Percentiles rank a stretch among this genome's conserved stretches.
Evolutionary conservation across 2,888 invertebrate species (phyloP).

Genomic region (Hypomecis punctinalis): DNA sequence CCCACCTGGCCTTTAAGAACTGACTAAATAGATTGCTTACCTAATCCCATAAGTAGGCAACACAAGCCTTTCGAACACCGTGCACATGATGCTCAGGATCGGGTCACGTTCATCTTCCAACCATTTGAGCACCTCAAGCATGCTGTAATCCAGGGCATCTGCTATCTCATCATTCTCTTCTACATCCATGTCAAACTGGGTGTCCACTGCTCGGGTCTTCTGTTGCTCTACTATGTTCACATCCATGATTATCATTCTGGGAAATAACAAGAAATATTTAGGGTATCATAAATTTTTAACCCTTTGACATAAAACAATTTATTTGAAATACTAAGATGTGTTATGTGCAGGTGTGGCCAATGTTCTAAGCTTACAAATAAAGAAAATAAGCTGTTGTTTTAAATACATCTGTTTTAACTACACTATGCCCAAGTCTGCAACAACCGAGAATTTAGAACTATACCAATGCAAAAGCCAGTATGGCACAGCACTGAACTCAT

Average conservation of each 20-base stretch:
- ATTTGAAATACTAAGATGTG: too few species aligned
- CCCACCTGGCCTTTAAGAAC: too few species aligned
- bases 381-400: too few species aligned
- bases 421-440: too few species aligned
- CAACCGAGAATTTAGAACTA: too few species aligned
- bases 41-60: slow-evolving; percentile 92
- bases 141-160: slow-evolving; percentile 89
- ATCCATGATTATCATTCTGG: slow-evolving; percentile 90
- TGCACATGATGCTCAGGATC: slow-evolving; percentile 85
- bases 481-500: too few species aligned
- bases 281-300: too few species aligned
- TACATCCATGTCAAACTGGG: slow-evolving; percentile 85
- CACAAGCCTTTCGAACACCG: slow-evolving; percentile 91
- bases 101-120: slow-evolving; percentile 86
- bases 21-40: slow-evolving; percentile 48
- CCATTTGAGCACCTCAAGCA: slow-evolving; percentile 90
- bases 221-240: slow-evolving; percentile 85
- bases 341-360: too few species aligned
- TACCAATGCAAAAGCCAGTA: too few species aligned
- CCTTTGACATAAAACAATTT: too few species aligned
- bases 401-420: too few species aligned
- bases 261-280: slow-evolving; percentile 41
- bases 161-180: slow-evolving; percentile 77
- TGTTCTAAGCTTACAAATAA: too few species aligned
- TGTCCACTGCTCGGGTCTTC: slow-evolving; percentile 70